Conservation (phyloP, 2,797 vertebrate genomes). For the Sparidentex hasta region DNA sequence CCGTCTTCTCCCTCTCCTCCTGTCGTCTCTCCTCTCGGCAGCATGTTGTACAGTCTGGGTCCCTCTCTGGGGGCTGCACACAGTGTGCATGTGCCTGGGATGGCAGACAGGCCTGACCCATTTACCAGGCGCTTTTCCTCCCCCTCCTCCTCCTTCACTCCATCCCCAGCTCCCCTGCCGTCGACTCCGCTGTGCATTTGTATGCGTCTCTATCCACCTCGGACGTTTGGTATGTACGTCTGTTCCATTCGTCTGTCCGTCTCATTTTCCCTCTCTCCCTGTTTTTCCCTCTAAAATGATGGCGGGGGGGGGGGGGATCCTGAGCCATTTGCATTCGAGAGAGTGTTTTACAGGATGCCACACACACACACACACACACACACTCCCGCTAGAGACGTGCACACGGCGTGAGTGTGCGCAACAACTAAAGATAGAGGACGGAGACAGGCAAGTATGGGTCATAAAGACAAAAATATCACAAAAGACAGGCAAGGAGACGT, state of each 20-base stretch:
- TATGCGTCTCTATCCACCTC: slow-evolving; percentile 44
- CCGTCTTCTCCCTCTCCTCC: slow-evolving; percentile 30
- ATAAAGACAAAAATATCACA: slow-evolving; percentile 31
- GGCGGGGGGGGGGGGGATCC: too few relatives aligned
- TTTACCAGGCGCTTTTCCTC: slow-evolving; percentile 69
- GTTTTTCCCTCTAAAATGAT: slow-evolving; percentile 24
- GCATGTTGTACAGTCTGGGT: slow-evolving; percentile 54
- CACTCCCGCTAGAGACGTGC: slow-evolving; percentile 12
- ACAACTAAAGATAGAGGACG: slow-evolving; percentile 47
- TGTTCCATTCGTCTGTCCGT: slow-evolving; percentile 33
- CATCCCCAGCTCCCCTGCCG: slow-evolving; percentile 28
- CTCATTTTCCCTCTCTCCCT: slow-evolving; percentile 34
- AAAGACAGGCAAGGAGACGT: not conserved
- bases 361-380: slow-evolving; percentile 22
- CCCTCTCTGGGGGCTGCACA: slow-evolving; percentile 59
- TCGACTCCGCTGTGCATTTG: slow-evolving; percentile 56
- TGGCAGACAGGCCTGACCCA: slow-evolving; percentile 80
- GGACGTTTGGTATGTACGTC: slow-evolving; percentile 37
- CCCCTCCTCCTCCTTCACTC: slow-evolving; percentile 35
- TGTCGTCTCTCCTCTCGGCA: slow-evolving; percentile 55
- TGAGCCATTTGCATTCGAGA: slow-evolving; percentile 35
- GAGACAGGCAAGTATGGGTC: not conserved
- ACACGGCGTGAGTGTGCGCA: slow-evolving; percentile 15
- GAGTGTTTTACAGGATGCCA: slow-evolving; percentile 13
- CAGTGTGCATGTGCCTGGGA: slow-evolving; percentile 58